Conservation (phyloP, 2,797 vertebrate species). For the Uromys caudimaculatus region DNA sequence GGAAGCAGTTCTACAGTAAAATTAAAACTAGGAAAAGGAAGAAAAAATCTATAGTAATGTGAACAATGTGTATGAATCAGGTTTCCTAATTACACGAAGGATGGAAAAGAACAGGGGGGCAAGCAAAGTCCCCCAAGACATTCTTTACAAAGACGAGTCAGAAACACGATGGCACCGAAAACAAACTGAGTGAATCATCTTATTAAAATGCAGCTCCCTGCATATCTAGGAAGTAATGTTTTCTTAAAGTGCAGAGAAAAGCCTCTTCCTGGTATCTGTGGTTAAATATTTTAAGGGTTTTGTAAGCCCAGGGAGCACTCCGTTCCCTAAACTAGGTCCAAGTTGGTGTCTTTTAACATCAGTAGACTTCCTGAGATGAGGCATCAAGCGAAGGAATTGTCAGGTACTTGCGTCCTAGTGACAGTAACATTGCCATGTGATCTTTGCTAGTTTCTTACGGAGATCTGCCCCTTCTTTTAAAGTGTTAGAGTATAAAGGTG, state of each 20-base stretch:
- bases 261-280: not conserved
- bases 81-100: conserved; percentile 37
- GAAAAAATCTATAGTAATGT: conserved; percentile 42
- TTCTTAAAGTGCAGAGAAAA: conserved; percentile 5
- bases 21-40: conserved; percentile 50
- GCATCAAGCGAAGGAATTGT: not conserved
- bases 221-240: not conserved
- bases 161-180: conserved; percentile 34
- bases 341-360: not conserved
- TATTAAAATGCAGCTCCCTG: conserved; percentile 45
- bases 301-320: not conserved
- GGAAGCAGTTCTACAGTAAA: conserved; percentile 45
- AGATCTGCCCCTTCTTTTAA: not conserved
- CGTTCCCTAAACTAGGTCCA: not conserved
- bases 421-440: not conserved
- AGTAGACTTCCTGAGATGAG: not conserved
- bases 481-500: not conserved
- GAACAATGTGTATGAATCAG: conserved; percentile 33
- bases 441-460: not conserved
- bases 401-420: not conserved
- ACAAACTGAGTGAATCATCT: conserved; percentile 40
- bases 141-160: not conserved
- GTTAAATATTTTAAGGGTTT: conserved; percentile 7
- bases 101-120: conserved; percentile 7
- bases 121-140: conserved; percentile 22